Conservation (phyloP, 2,888 invertebrate species). For the Petrophora chlorosata region DNA sequence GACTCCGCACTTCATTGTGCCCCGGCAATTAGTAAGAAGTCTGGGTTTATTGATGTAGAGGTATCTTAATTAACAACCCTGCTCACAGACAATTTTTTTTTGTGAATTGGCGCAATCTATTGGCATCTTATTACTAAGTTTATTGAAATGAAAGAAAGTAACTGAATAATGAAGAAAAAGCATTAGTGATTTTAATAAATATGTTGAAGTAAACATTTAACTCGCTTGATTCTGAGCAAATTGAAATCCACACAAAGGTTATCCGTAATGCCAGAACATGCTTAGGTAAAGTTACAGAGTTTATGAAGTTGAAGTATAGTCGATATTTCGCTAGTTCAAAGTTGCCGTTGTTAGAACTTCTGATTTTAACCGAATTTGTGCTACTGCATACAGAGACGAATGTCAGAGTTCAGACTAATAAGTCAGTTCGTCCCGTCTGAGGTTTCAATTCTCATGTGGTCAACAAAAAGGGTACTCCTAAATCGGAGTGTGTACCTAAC, state of each 20-base stretch:
- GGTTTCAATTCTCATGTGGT: conserved; percentile 41
- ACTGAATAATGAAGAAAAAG: background rate
- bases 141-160: background rate
- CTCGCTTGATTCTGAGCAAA: background rate
- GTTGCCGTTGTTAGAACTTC: background rate
- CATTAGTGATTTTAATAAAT: background rate
- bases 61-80: conserved; percentile 59
- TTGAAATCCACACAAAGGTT: too few species aligned
- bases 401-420: conserved; percentile 17
- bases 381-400: background rate
- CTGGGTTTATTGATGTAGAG: conserved; percentile 69
- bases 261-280: background rate
- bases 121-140: too few species aligned
- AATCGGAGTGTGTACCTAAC: conserved; percentile 41
- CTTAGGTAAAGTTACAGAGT: background rate
- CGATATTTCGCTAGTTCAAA: background rate
- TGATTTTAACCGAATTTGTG: background rate
- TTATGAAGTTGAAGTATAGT: too few species aligned
- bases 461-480: conserved; percentile 39
- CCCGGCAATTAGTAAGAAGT: conserved; percentile 73
- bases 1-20: conserved; percentile 61
- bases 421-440: conserved; percentile 16
- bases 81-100: conserved; percentile 12
- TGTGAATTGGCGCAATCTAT: background rate
- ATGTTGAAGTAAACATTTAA: background rate